Conservation (phyloP, 2,888 invertebrate species). For the Drosophila cognata region DNA sequence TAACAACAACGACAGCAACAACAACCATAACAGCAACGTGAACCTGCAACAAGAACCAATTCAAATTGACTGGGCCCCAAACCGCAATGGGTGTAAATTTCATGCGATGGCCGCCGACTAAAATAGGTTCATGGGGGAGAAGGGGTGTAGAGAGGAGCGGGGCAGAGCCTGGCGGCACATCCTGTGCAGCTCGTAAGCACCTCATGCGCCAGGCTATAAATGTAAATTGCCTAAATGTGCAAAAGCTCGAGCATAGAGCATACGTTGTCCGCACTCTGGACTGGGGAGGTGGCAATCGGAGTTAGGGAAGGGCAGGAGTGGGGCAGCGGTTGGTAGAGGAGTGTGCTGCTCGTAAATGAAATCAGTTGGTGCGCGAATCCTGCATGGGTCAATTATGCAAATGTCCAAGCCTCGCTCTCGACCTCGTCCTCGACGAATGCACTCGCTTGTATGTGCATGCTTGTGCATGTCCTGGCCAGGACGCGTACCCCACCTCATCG, state of each 20-base stretch:
- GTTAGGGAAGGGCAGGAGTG: neutral
- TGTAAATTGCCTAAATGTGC: conserved; percentile 81
- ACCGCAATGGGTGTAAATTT: conserved; percentile 80
- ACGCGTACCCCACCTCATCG: conserved; percentile 9
- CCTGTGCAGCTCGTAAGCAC: conserved; percentile 81
- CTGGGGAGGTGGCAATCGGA: neutral
- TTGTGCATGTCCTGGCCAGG: conserved; percentile 19
- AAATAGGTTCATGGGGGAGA: neutral
- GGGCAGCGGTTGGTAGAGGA: neutral
- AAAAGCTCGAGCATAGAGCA: conserved; percentile 80
- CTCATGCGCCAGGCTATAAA: conserved; percentile 82
- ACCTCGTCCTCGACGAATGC: conserved; percentile 4
- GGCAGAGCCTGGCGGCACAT: conserved; percentile 71
- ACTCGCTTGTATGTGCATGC: conserved; percentile 9
- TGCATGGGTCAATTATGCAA: conserved; percentile 85
- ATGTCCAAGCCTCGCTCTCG: conserved; percentile 61
- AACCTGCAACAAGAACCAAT: conserved; percentile 53
- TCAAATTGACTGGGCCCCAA: conserved; percentile 67
- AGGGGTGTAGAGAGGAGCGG: neutral
- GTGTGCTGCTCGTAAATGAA: conserved; percentile 72
- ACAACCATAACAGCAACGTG: conserved; percentile 25
- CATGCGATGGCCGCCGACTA: conserved; percentile 49
- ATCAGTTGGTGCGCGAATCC: conserved; percentile 82
- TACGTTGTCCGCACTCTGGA: conserved; percentile 66
- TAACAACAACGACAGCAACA: conserved; percentile 22